A percentile compares a stretch with the other conserved stretches of the same genome.
Evolutionary conservation across 2,797 vertebrate species (phyloP).

Genomic region (Aldrovandia affinis): DNA sequence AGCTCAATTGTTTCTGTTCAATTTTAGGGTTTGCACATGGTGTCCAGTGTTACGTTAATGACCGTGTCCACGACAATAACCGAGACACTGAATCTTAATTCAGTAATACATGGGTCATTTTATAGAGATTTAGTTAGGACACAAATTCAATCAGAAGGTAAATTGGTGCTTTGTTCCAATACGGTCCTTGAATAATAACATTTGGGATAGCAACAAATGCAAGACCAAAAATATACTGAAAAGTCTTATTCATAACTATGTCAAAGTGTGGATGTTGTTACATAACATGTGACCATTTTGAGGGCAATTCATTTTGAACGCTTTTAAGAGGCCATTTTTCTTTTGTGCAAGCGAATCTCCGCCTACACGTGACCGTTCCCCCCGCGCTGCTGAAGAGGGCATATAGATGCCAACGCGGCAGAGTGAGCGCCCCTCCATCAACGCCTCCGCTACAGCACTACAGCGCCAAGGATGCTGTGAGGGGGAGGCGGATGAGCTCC

Average conservation of each 20-base stretch:
- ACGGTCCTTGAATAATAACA: neutral
- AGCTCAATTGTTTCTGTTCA: neutral
- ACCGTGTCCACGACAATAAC: neutral
- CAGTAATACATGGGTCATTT: neutral
- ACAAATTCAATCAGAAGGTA: neutral
- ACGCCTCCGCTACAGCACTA: neutral
- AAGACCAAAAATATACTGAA: neutral
- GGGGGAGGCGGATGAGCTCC: slow-evolving; percentile 17
- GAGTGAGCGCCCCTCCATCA: neutral
- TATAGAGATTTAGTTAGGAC: neutral
- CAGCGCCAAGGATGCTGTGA: neutral
- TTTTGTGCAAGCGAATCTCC: neutral
- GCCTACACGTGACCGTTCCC: slow-evolving; percentile 14
- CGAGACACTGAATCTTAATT: neutral
- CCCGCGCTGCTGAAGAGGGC: neutral
- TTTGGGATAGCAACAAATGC: neutral
- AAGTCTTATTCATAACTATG: neutral
- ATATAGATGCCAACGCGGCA: neutral
- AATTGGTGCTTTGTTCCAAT: neutral
- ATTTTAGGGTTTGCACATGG: neutral
- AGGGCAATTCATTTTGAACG: neutral
- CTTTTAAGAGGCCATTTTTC: slow-evolving; percentile 9
- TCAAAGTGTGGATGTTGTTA: neutral
- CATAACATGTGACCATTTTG: neutral
- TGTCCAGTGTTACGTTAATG: neutral